Evolutionary conservation across 2,113 vertebrate genomes (phyloP).

Genomic region (Archilochus colubris): DNA sequence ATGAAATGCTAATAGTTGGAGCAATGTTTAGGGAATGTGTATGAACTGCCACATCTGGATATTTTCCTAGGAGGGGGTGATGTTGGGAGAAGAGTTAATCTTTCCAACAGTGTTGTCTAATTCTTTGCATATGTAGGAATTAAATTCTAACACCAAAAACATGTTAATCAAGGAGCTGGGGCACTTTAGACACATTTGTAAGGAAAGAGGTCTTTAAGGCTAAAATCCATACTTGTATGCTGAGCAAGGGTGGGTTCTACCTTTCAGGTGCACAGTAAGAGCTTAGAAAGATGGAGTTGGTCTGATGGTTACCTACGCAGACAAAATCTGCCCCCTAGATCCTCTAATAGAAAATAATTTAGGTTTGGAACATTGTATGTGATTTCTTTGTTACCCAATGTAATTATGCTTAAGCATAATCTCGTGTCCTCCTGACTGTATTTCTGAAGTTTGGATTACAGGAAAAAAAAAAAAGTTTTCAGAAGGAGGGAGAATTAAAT

Average conservation of each 20-base stretch:
- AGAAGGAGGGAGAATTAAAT: not conserved
- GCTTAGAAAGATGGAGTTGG: not conserved
- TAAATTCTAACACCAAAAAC: constrained; percentile 16
- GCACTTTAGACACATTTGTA: not conserved
- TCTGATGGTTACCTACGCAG: not conserved
- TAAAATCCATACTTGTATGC: rapidly evolving
- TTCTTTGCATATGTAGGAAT: not conserved
- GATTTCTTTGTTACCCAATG: constrained; percentile 13
- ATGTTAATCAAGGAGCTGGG: not conserved
- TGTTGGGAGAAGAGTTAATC: not conserved
- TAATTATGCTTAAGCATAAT: not conserved
- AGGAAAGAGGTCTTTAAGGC: not conserved
- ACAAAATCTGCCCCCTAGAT: not conserved
- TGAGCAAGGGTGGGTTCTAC: not conserved
- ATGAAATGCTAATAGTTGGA: not conserved
- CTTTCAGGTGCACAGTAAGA: not conserved
- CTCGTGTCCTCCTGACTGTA: not conserved
- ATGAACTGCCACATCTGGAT: not conserved
- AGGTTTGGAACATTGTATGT: not conserved
- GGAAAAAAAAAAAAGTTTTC: not conserved
- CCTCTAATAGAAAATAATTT: constrained; percentile 35
- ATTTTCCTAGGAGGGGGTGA: not conserved
- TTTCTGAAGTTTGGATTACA: not conserved
- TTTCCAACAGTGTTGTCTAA: not conserved
- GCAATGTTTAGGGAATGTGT: not conserved